These are phyloP conservation scores for Numenius arquata DNA, from an alignment of 2,113 vertebrate genomes.

Conservation along the genomic window DNA sequence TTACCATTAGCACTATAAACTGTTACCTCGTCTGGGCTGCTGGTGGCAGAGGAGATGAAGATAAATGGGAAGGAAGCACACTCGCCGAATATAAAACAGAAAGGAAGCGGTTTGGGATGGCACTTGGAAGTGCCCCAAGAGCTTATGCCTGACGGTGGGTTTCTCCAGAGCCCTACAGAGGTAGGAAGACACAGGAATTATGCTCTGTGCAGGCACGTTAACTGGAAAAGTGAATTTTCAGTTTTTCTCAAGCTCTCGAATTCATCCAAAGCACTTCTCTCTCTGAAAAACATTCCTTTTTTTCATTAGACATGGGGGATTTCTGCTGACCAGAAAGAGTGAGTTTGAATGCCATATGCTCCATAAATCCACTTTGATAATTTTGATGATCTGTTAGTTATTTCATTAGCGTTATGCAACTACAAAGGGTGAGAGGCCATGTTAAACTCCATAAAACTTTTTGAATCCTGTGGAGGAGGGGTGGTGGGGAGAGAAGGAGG, in stretches of 20 bases:
- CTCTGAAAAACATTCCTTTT: neutral
- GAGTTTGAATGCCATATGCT: neutral
- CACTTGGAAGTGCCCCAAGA: neutral
- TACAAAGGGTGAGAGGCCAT: neutral
- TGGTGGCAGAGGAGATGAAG: neutral
- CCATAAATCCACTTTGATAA: neutral
- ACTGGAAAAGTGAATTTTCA: neutral
- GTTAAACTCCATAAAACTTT: neutral
- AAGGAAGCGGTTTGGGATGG: slow-evolving; percentile 8
- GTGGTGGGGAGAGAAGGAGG: neutral
- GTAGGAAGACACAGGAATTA: neutral
- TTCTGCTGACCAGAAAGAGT: neutral
- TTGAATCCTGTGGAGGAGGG: neutral
- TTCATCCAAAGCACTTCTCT: neutral
- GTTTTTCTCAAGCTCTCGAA: neutral
- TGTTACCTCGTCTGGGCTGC: neutral
- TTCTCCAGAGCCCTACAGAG: neutral
- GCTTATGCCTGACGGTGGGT: neutral
- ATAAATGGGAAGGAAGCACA: neutral
- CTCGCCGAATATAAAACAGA: neutral
- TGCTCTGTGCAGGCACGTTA: neutral
- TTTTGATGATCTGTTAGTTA: slow-evolving; percentile 14
- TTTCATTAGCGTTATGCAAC: slow-evolving; percentile 29
- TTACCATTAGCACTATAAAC: neutral
- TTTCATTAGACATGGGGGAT: neutral